phyloP scores from a whole-genome alignment of 2,888 invertebrate species.

The Temnothorax rugatulus region DNA sequence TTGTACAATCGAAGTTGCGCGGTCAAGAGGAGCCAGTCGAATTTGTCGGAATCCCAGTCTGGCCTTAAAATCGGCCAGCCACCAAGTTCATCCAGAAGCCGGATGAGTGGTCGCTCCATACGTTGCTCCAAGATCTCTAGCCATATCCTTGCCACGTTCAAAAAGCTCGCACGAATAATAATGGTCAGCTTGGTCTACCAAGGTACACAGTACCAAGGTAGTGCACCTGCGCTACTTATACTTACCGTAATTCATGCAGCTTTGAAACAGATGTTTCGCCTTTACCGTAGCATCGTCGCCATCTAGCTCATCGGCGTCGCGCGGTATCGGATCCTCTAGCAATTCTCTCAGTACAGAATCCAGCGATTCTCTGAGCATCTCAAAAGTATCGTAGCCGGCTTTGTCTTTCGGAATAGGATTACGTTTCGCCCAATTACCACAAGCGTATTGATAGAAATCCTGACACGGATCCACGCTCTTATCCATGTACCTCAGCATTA shows the following conservation, averaged over 20 bases:
- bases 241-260: conserved; percentile 93
- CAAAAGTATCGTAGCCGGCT: conserved; percentile 95
- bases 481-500: conserved; percentile 94
- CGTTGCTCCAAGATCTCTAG: conserved; percentile 90
- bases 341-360: conserved; percentile 90
- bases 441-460: conserved; percentile 95
- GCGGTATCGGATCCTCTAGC: conserved; percentile 87
- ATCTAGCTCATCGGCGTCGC: conserved; percentile 63
- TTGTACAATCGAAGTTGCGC: conserved; percentile 93
- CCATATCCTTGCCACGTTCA: conserved; percentile 56
- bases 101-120: conserved; percentile 91
- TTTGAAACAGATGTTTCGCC: conserved; percentile 94
- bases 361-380: conserved; percentile 94
- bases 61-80: conserved; percentile 95
- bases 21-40: conserved; percentile 92
- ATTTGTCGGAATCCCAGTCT: conserved; percentile 89
- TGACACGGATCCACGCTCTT: conserved; percentile 91
- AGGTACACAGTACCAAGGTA: too few relatives aligned
- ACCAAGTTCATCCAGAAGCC: conserved; percentile 91
- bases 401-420: conserved; percentile 96
- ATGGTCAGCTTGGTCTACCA: too few relatives aligned
- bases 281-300: conserved; percentile 91
- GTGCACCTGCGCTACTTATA: too few relatives aligned
- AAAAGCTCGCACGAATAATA: conserved; percentile 5
- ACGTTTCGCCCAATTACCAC: conserved; percentile 94